Evolutionary conservation across 1,140 invertebrate species (phyloP), one percentile per base, ranked within the genome.

Genomic region (Odontomachus brunneus): DNA sequence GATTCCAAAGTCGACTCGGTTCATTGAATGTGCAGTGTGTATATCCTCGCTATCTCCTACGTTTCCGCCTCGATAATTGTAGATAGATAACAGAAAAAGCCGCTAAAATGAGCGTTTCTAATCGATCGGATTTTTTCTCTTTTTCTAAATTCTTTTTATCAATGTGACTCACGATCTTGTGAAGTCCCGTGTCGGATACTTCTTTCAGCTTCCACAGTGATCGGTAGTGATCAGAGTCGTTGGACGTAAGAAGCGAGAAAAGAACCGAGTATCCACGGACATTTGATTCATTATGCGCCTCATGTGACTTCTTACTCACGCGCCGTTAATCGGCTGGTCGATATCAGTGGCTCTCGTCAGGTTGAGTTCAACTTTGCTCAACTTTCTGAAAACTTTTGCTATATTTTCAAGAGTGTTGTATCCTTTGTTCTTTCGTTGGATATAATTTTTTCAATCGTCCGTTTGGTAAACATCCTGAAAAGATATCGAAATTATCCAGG

Each of bases 81-180:
- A 12, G 19, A 53, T n/a, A 12, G 19, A 53, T 53, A 51, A 76
- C 33, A 65, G 22, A 65, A 57, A 14, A 15, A 15, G 9, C 33
- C 14, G n/a, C 2, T 66, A 7, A 19, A 38, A 22, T 2, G 48
- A 48, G 4, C 1, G 19, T 22, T n/a, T 66, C n/a, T n/a, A 15
- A 66, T 65, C 14, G 2, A n/a, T n/a, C n/a, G n/a, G n/a, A 33
- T 5, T 2, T 5, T 33, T 5, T 3, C 29, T 33, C n/a, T 33
- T 33, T 33, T 33, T 33, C 29, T 33, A 5, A n/a, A n/a, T n/a
- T n/a, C 29, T 33, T 67, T 76, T 76, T 53, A 7, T n/a, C n/a
- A 7, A 66, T n/a, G 3, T 76, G 74, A 76, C 48, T 76, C 74
- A 76, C 11, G 4, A 51, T 22, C 65, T 65, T 26, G 26, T 26